Base-by-base conservation (phyloP, 1,140 invertebrate genomes). In the Apis laboriosa region DNA sequence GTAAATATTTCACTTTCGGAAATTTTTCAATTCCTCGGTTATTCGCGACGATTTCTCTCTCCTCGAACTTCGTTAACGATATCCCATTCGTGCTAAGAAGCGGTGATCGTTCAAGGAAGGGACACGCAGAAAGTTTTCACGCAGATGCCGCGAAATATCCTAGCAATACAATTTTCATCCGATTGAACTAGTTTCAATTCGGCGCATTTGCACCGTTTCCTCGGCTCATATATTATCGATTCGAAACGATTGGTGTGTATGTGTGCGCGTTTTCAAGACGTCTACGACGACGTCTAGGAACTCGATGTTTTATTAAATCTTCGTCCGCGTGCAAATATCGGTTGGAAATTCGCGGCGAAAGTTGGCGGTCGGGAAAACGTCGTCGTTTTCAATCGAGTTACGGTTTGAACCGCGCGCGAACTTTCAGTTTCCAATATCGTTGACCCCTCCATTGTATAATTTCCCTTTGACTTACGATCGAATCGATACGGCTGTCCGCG, bases 151-250 rank as follows among this genome's bases (percentile, higher is more conserved):
- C 28, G 66, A 83, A 77, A 78, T 78, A 60, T 78, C n/a, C 24
- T 13, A 2, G n/a, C 71, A 78, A 72, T 78, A 53, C 34, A 72
- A 78, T 83, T 72, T 71, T 58, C 49, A 77, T 49, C 43, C 49
- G 80, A 34, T 8, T 21, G 15, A 24, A 60, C 64, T 70, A 77
- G 56, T 55, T 70, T 11, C 49, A 61, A 49, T 53, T 43, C 56
- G 7, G 24, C 34, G 28, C 61, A 77, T 77, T 77, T 83, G 66
- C 66, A 77, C 70, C 34, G 80, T 49, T 68, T 55, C 73, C 24
- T 28, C 51, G 5, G 24, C 24, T 2, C 79, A 72, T 55, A 53
- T 60, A 56, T 76, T 77, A 77, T 82, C 66, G 74, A 82, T 77
- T 77, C 56, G 34, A 74, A 63, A 60, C 28, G 24, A 24, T 24